A percentile compares a stretch with the other conserved stretches of the same genome.
Evolutionary conservation across 1,140 invertebrate genomes (phyloP).

Genomic region (Drosophila bocki): DNA sequence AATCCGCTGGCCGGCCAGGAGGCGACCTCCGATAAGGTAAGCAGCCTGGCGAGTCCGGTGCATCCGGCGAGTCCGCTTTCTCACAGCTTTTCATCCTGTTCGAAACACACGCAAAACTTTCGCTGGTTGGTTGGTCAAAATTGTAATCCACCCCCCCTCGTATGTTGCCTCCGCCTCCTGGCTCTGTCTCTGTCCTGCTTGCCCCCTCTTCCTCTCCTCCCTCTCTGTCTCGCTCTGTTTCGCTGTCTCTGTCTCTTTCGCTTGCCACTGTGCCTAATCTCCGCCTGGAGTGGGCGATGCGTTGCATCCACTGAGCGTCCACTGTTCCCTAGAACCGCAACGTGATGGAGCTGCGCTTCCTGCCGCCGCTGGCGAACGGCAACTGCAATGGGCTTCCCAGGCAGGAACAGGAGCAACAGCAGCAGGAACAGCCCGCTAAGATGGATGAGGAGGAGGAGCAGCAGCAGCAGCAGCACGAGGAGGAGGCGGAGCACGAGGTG

Average conservation of each 20-base stretch:
- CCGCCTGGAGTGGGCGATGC: conserved; percentile 27
- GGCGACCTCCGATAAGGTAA: conserved; percentile 79
- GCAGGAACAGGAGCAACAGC: conserved; percentile 20
- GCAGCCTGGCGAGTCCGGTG: not conserved
- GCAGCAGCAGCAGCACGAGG: not conserved
- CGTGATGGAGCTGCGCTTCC: conserved; percentile 84
- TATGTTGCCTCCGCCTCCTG: conserved; percentile 9
- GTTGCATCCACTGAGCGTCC: conserved; percentile 61
- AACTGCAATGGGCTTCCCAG: conserved; percentile 16
- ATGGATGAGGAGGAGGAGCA: not conserved
- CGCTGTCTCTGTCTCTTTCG: conserved; percentile 32
- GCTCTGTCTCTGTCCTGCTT: conserved; percentile 31
- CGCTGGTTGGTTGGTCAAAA: conserved; percentile 83
- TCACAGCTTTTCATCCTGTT: conserved; percentile 49
- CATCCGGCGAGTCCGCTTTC: conserved; percentile 12
- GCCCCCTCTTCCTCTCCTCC: conserved; percentile 1
- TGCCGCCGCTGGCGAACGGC: conserved; percentile 59
- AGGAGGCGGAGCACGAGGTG: not conserved
- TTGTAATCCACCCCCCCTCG: conserved; percentile 38
- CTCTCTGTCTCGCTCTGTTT: conserved; percentile 12
- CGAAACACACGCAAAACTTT: conserved; percentile 61
- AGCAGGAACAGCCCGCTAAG: conserved; percentile 2
- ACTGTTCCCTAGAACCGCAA: conserved; percentile 84
- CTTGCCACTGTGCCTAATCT: conserved; percentile 23
- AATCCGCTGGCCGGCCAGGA: conserved; percentile 89